These are phyloP conservation scores for Drosophila nebulosa DNA, from an alignment of 1,140 invertebrate genomes.

Conservation along the genomic window DNA sequence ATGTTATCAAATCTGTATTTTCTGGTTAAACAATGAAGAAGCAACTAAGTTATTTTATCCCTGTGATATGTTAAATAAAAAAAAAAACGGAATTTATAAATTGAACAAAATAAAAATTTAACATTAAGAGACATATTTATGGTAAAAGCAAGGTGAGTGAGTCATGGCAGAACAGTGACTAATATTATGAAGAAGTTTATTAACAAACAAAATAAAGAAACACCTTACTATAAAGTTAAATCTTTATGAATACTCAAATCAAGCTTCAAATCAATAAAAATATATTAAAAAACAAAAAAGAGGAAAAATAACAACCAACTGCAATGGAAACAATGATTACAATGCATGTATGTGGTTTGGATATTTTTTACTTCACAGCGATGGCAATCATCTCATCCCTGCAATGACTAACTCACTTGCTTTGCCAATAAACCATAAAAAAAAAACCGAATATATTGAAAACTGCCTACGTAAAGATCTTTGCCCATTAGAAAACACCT, in stretches of 20 bases:
- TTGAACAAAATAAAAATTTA: slow-evolving; percentile 12
- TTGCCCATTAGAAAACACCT: no score
- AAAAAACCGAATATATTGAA: no score
- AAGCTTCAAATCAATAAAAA: not conserved
- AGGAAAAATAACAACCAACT: no score
- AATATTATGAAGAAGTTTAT: not conserved
- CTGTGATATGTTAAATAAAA: slow-evolving; percentile 80
- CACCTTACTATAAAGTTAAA: not conserved
- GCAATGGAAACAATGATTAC: not conserved
- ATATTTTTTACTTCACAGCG: no score
- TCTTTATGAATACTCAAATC: not conserved
- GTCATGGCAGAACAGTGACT: not conserved
- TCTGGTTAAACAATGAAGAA: slow-evolving; percentile 54
- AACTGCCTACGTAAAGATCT: no score
- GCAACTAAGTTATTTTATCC: slow-evolving; percentile 75
- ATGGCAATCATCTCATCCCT: no score
- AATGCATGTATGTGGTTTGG: no score
- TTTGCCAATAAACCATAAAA: no score
- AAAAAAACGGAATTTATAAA: slow-evolving; percentile 38
- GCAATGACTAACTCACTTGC: not conserved
- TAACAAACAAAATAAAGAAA: not conserved
- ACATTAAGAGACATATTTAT: not conserved
- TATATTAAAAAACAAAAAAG: not conserved
- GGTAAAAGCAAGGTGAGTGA: not conserved
- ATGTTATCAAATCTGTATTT: slow-evolving; percentile 46